Base-by-base conservation (phyloP, 2,113 vertebrate species). In the Aptenodytes forsteri region DNA sequence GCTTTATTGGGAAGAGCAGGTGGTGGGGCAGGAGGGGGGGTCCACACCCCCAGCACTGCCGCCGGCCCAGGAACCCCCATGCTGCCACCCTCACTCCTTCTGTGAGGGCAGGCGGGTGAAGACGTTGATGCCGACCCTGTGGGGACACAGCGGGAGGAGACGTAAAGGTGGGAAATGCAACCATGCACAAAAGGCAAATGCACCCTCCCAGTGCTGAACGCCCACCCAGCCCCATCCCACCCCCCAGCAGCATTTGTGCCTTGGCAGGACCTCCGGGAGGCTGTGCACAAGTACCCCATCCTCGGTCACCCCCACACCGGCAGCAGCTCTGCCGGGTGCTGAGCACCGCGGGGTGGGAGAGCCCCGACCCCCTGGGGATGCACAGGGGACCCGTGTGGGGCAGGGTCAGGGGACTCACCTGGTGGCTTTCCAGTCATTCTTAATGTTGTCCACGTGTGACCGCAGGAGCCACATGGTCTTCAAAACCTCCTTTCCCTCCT, bases 51-150 rank as follows among this genome's bases (percentile, higher is more conserved):
- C 8, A 0, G 25, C 2, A 0, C 13, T 9, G 55, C 3, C 0
- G 0, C 18, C 0, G 0, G 13, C 13, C 5, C 0, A 0, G 69
- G 16, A 30, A 1, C 1, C 1, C 2, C 9, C 2, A 0, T 0
- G 0, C 8, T 56, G 46, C 7, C 3, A 3, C 23, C 3, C 8
- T 91, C 72, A 87, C 25, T 75, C 46, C 32, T 3, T 22, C 26
- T 1, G 16, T 0, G 0, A 0, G 1, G 0, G 0, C 65, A 64
- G 17, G 13, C 90, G 95, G 3, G 3, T 36, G 95, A 97, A 97
- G 21, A 6, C 0, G 1, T 97, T 92, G 30, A 0, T 40, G 36
- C 95, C 92, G 0, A 96, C 72, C 75, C 97, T 97, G 65, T 0
- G 0, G 47, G 27, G 59, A 89, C 40, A 44, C 8, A n/a, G 25